Conservation (phyloP, 2,888 invertebrate species). For the Gastrophysa polygoni region DNA sequence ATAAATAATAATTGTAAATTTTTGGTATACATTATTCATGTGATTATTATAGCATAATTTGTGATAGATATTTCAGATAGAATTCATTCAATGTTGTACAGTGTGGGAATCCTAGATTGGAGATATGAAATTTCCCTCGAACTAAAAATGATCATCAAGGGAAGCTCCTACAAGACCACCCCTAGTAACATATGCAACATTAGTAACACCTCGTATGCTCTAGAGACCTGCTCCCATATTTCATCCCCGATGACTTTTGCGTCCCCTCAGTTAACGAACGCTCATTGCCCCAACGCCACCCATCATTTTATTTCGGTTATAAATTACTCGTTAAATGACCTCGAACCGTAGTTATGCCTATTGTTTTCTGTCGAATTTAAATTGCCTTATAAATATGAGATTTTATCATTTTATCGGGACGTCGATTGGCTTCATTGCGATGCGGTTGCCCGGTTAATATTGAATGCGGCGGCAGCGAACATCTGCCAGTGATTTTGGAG, state of each 20-base stretch:
- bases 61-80: no score
- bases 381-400: conserved; percentile 51
- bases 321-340: conserved; percentile 50
- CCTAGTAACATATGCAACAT: background rate
- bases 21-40: no score
- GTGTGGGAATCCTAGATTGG: no score
- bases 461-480: conserved; percentile 25
- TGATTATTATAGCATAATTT: no score
- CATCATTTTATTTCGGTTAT: conserved; percentile 47
- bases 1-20: no score
- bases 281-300: conserved; percentile 32
- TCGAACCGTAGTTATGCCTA: conserved; percentile 48
- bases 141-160: no score
- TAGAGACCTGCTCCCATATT: background rate
- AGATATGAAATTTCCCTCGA: no score
- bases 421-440: conserved; percentile 38
- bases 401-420: conserved; percentile 43
- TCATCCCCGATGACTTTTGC: background rate
- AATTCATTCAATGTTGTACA: no score
- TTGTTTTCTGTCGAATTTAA: conserved; percentile 50
- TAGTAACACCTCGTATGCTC: background rate
- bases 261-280: conserved; percentile 9
- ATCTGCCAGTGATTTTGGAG: conserved; percentile 19
- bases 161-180: background rate
- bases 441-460: conserved; percentile 28